Percentiles rank a stretch among this genome's conserved stretches.
Evolutionary conservation across 2,113 vertebrate species (phyloP).

Genomic region (Nanorana parkeri): DNA sequence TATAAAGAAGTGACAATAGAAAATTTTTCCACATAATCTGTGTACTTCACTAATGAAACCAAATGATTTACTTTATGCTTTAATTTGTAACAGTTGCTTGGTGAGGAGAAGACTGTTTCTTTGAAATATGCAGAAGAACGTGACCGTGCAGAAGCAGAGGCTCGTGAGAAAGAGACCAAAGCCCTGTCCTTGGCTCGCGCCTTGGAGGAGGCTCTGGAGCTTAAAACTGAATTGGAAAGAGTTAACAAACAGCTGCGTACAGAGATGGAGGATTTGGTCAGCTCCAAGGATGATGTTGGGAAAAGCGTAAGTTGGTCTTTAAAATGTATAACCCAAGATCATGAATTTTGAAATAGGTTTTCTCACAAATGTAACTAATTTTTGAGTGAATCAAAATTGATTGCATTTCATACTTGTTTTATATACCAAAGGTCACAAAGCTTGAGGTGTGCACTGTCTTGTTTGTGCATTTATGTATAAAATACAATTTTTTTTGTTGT

Average conservation of each 20-base stretch:
- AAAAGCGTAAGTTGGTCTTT: slow-evolving; percentile 84
- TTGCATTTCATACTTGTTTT: too few relatives aligned
- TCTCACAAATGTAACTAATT: background rate
- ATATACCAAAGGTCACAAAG: too few relatives aligned
- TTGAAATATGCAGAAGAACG: slow-evolving; percentile 79
- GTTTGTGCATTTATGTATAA: too few relatives aligned
- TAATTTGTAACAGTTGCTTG: slow-evolving; percentile 70
- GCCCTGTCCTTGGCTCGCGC: slow-evolving; percentile 81
- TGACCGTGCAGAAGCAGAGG: slow-evolving; percentile 80
- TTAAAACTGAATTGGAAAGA: slow-evolving; percentile 89
- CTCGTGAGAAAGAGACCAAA: slow-evolving; percentile 83
- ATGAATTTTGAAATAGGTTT: background rate
- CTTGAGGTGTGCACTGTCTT: too few relatives aligned
- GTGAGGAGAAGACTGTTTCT: slow-evolving; percentile 81
- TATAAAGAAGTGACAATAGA: too few relatives aligned
- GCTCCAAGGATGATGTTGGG: slow-evolving; percentile 95
- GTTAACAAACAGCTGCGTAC: slow-evolving; percentile 89
- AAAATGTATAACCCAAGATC: background rate
- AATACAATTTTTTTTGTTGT: background rate
- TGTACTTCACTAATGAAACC: background rate
- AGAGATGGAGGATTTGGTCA: slow-evolving; percentile 97
- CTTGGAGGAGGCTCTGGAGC: slow-evolving; percentile 85
- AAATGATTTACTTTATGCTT: background rate
- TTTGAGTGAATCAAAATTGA: too few relatives aligned
- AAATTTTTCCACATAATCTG: background rate